phyloP scores from a whole-genome alignment of 2,113 vertebrate species.

The Sakesphorus luctuosus region DNA sequence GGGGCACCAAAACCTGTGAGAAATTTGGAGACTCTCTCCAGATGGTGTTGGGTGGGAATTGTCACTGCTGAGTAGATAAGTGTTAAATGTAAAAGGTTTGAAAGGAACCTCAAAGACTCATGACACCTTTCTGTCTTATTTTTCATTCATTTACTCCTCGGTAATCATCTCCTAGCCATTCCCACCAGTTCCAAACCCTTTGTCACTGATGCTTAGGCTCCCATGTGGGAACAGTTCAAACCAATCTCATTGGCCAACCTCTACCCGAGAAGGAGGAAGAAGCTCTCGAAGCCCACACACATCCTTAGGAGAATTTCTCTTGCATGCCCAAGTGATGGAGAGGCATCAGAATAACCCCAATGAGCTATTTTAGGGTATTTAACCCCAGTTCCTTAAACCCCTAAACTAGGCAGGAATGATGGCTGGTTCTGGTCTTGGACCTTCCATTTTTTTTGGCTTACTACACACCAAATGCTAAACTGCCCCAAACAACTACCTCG shows the following conservation, averaged over 20 bases:
- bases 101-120: neutral
- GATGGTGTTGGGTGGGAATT: neutral
- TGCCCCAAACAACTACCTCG: neutral
- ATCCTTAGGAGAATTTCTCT: neutral
- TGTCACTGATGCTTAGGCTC: neutral
- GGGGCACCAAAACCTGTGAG: neutral
- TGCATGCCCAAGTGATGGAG: neutral
- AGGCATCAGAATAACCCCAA: neutral
- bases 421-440: neutral
- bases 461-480: neutral
- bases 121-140: neutral
- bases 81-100: neutral
- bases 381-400: neutral
- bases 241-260: neutral
- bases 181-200: neutral
- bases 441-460: neutral
- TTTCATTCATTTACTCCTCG: neutral
- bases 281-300: neutral
- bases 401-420: neutral
- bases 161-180: neutral
- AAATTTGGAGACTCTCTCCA: neutral
- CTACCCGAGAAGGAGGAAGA: neutral
- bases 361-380: neutral
- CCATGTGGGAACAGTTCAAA: neutral
- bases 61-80: neutral